Percentiles rank a stretch among this genome's conserved stretches.
Conservation (phyloP, 2,888 invertebrate species). For the Cantharis lateralis region DNA sequence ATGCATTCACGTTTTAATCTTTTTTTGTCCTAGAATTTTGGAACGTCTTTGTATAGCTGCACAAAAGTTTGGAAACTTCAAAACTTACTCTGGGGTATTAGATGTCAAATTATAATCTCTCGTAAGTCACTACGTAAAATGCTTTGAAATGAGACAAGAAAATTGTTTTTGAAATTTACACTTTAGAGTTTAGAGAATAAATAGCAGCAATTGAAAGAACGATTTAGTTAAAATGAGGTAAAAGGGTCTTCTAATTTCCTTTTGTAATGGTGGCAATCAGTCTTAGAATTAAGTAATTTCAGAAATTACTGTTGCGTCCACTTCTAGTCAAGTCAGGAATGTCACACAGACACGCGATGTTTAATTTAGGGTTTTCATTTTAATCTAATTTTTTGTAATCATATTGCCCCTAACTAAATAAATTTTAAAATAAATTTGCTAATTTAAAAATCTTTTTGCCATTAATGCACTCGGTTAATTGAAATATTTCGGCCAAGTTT, state of each 20-base stretch:
- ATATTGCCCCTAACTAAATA: background rate
- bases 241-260: slow-evolving; percentile 15
- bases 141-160: slow-evolving; percentile 22
- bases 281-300: slow-evolving; percentile 32
- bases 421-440: background rate
- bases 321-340: slow-evolving; percentile 25
- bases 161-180: slow-evolving; percentile 26
- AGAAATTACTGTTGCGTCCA: slow-evolving; percentile 25
- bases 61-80: slow-evolving; percentile 20
- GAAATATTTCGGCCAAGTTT: background rate
- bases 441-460: background rate
- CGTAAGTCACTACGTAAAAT: slow-evolving; percentile 7
- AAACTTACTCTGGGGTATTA: slow-evolving; percentile 23
- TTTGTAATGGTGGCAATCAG: slow-evolving; percentile 25
- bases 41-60: slow-evolving; percentile 20
- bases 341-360: slow-evolving; percentile 24
- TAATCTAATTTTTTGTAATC: background rate
- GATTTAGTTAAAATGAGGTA: slow-evolving; percentile 20
- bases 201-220: slow-evolving; percentile 20
- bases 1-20: background rate
- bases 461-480: background rate
- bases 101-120: slow-evolving; percentile 30
- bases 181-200: slow-evolving; percentile 12
- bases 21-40: slow-evolving; percentile 13
- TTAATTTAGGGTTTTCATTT: slow-evolving; percentile 10